Evolutionary conservation across 2,797 vertebrate genomes (phyloP).

Genomic region (Danio tinwini): DNA sequence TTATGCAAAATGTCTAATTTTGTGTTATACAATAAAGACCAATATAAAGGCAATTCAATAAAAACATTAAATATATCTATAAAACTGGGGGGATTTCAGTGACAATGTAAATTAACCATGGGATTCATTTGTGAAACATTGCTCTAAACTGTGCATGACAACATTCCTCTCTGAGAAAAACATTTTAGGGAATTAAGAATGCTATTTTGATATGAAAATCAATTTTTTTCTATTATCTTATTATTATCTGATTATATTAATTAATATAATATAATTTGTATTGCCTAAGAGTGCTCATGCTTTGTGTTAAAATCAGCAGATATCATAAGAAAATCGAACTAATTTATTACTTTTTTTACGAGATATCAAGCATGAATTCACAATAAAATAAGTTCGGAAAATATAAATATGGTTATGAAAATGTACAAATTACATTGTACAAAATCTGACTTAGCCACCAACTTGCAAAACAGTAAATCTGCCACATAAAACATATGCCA

Average conservation of each 20-base stretch:
- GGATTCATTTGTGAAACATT: background rate
- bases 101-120: conserved; percentile 20
- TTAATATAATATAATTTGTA: background rate
- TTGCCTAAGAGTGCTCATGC: background rate
- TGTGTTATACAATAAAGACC: background rate
- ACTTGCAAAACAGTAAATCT: no score
- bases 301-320: background rate
- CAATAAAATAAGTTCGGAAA: no score
- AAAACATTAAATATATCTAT: background rate
- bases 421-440: no score
- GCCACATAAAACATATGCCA: no score
- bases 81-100: conserved; percentile 26
- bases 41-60: background rate
- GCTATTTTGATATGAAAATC: background rate
- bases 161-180: background rate
- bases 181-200: background rate
- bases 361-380: no score
- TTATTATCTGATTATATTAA: background rate
- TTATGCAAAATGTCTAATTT: background rate
- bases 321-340: background rate
- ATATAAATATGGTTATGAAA: no score
- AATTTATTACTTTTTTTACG: no score
- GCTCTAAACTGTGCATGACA: background rate
- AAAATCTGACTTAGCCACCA: no score
- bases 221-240: background rate